Conservation (phyloP, 2,113 vertebrate genomes). For the Leiothrix lutea region DNA sequence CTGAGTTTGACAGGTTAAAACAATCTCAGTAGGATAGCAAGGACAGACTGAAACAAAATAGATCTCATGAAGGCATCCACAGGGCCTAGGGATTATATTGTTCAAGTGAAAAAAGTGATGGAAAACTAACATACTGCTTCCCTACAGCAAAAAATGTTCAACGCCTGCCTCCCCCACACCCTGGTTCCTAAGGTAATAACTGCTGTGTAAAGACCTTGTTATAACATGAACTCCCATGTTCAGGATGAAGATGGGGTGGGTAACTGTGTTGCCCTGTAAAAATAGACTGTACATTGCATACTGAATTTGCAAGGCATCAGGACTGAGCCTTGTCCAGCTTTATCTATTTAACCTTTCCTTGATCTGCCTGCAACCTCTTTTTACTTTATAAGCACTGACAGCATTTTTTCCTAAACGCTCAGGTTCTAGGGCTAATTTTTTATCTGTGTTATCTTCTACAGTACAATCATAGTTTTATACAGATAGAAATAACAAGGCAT, state of each 20-base stretch:
- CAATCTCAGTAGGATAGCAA: background rate
- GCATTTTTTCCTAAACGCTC: background rate
- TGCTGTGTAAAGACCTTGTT: background rate
- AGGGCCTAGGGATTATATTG: background rate
- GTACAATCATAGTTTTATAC: background rate
- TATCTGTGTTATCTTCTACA: background rate
- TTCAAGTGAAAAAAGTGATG: background rate
- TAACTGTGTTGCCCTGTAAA: background rate
- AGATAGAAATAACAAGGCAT: background rate
- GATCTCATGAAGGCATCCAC: background rate
- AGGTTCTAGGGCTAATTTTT: background rate
- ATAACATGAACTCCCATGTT: background rate
- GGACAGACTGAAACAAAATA: conserved; percentile 37
- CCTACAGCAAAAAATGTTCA: background rate
- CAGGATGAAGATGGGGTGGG: background rate
- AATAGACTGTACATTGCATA: accelerated
- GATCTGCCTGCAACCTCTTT: background rate
- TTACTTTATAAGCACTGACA: background rate
- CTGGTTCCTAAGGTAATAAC: background rate
- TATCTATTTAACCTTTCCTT: background rate
- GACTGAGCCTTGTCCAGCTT: background rate
- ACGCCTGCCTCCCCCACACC: accelerated
- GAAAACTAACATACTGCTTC: background rate
- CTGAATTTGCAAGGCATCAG: background rate
- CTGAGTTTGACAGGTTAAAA: conserved; percentile 40